Percentiles rank a stretch among this genome's conserved stretches.
Conservation (phyloP, 2,113 vertebrate genomes). For the Athene noctua region DNA sequence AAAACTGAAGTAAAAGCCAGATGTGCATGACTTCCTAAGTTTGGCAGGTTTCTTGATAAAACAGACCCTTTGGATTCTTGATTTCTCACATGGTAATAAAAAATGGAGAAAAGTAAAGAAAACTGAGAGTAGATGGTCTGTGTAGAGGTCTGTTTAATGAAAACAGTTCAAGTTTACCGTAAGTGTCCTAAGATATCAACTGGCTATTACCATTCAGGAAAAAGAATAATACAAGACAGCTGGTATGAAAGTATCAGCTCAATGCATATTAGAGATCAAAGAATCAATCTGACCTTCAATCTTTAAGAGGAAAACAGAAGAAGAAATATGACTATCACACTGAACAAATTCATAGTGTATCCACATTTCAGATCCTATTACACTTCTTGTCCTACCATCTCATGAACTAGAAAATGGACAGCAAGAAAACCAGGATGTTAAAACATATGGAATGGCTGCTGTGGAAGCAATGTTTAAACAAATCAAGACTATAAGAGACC, state of each 20-base stretch:
- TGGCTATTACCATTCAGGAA: neutral
- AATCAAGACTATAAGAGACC: neutral
- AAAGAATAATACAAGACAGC: neutral
- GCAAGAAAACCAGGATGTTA: neutral
- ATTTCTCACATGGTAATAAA: neutral
- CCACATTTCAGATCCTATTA: neutral
- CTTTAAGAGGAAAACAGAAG: no score
- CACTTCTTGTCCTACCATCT: neutral
- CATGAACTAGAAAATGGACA: neutral
- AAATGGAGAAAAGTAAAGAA: neutral
- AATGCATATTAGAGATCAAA: neutral
- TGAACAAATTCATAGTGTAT: neutral
- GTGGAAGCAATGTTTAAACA: neutral
- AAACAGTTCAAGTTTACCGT: neutral
- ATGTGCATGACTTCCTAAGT: neutral
- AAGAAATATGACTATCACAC: neutral
- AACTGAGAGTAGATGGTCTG: neutral
- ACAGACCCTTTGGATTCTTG: neutral
- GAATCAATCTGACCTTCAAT: neutral
- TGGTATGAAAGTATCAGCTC: neutral
- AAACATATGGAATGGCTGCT: neutral
- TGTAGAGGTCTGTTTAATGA: neutral
- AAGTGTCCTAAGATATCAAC: neutral
- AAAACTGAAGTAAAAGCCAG: neutral
- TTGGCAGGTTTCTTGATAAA: neutral